phyloP scores from a whole-genome alignment of 1,140 invertebrate species.

The Wiebesia pumilae region DNA sequence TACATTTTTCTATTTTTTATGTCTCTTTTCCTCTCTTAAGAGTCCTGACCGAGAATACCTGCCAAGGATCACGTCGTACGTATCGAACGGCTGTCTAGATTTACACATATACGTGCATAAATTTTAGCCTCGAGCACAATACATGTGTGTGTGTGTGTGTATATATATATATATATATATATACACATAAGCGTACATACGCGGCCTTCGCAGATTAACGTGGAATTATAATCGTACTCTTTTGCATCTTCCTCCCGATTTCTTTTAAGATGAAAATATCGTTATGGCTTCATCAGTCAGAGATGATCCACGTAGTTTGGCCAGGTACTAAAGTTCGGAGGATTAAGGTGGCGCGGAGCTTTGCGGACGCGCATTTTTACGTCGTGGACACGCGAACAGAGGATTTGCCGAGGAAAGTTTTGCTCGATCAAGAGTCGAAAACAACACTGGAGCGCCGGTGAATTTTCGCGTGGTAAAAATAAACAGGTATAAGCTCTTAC shows the following conservation, averaged over 20 bases:
- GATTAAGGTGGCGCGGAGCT: conserved; percentile 14
- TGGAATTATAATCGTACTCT: conserved; percentile 25
- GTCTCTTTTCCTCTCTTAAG: background rate
- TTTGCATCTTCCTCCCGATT: background rate
- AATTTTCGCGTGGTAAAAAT: background rate
- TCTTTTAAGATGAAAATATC: conserved; percentile 44
- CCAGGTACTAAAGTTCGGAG: background rate
- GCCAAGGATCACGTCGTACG: conserved; percentile 22
- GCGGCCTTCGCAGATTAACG: conserved; percentile 32
- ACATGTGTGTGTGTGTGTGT: no score
- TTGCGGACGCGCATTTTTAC: background rate
- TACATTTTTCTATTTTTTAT: background rate
- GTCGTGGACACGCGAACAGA: background rate
- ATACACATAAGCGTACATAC: background rate
- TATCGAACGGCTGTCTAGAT: background rate
- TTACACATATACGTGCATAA: conserved; percentile 18
- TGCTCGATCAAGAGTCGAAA: background rate
- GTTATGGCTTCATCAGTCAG: conserved; percentile 48
- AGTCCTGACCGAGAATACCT: conserved; percentile 41
- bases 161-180: conserved; percentile 20
- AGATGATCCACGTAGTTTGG: conserved; percentile 1
- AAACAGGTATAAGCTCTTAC: background rate
- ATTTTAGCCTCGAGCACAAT: conserved; percentile 28
- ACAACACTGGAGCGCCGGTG: background rate
- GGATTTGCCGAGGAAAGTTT: conserved; percentile 13